These are phyloP conservation scores for Ennomos fuscantarius DNA, from an alignment of 2,888 invertebrate species.

Conservation along the genomic window DNA sequence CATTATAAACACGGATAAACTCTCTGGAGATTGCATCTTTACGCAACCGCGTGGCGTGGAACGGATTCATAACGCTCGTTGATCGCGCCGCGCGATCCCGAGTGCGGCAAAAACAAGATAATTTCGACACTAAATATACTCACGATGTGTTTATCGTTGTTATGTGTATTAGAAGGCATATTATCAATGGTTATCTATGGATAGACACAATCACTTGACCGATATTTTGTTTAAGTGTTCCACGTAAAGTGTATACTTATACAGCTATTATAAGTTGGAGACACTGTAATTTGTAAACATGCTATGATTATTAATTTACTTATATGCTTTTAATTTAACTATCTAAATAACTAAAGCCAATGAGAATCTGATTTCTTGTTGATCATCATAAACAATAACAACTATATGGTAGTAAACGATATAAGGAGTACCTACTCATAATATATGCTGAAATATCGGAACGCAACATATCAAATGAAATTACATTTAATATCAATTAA, in stretches of 20 bases:
- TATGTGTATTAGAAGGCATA: constrained; percentile 5
- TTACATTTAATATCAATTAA: background rate
- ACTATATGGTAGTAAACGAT: too few species aligned
- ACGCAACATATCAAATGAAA: too few species aligned
- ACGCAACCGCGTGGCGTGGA: constrained; percentile 58
- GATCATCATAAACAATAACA: too few species aligned
- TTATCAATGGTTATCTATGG: constrained; percentile 33
- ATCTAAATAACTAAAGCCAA: too few species aligned
- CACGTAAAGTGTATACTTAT: constrained; percentile 3
- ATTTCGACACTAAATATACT: constrained; percentile 34
- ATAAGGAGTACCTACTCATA: too few species aligned
- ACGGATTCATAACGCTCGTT: constrained; percentile 45
- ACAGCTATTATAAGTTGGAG: too few species aligned
- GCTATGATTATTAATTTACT: too few species aligned
- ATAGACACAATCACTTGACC: constrained; percentile 26
- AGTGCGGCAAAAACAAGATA: constrained; percentile 39
- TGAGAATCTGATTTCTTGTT: too few species aligned
- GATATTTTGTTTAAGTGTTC: constrained; percentile 19
- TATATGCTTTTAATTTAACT: background rate
- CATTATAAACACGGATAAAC: constrained; percentile 66
- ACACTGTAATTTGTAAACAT: too few species aligned
- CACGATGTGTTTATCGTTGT: constrained; percentile 25
- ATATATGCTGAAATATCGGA: too few species aligned
- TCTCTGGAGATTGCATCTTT: constrained; percentile 67
- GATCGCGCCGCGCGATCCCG: constrained; percentile 28